Evolutionary conservation across 2,797 vertebrate genomes (phyloP).

Genomic region (Sus cebifrons): DNA sequence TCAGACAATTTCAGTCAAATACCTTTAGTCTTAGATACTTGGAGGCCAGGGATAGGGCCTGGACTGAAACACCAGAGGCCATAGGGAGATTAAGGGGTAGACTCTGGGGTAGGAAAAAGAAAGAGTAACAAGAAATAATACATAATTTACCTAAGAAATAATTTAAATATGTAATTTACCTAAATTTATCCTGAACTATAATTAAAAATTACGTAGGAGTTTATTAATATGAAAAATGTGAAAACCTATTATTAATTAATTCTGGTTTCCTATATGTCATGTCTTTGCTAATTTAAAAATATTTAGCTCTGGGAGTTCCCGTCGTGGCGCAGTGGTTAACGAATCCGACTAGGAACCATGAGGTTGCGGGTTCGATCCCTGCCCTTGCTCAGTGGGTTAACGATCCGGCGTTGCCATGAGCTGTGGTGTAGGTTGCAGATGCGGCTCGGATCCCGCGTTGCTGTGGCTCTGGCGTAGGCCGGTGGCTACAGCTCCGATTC

Average conservation of each 20-base stretch:
- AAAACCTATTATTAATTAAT: not conserved
- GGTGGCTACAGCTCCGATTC: no score
- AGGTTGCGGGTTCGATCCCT: no score
- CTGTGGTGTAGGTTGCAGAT: no score
- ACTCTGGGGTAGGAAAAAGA: not conserved
- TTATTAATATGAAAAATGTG: not conserved
- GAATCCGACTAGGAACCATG: no score
- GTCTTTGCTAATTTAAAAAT: not conserved
- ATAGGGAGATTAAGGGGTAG: not conserved
- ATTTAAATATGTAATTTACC: not conserved
- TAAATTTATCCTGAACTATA: not conserved
- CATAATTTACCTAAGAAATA: not conserved
- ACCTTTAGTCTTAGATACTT: not conserved
- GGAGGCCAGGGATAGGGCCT: not conserved
- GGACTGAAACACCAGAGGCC: not conserved
- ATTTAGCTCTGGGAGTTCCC: not conserved
- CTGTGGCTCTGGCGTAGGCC: no score
- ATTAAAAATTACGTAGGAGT: not conserved
- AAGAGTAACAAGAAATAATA: not conserved
- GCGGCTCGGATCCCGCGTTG: no score
- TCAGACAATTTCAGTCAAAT: not conserved
- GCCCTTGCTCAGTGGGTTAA: no score
- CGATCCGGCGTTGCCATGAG: no score
- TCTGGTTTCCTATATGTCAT: not conserved
- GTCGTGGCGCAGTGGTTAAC: no score